Percentiles rank a stretch among this genome's conserved stretches.
Conservation (phyloP, 2,113 vertebrate species). For the Trochalopteron elliotii region DNA sequence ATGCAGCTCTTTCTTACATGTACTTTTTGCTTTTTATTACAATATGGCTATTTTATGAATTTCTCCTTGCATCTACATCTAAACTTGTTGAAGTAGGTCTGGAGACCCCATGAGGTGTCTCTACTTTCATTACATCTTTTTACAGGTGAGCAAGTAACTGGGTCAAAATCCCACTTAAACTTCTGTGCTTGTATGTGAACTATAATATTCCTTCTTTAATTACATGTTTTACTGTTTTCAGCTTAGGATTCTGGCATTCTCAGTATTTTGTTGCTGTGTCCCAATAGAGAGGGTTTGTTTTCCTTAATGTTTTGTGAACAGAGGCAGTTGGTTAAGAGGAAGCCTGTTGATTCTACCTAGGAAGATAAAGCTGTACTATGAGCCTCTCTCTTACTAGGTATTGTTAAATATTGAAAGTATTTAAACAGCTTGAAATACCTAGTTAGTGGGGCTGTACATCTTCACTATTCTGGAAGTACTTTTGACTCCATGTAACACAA, state of each 20-base stretch:
- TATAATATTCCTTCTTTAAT: neutral
- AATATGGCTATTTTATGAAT: fast-evolving
- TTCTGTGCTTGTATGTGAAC: neutral
- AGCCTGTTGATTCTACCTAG: neutral
- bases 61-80: neutral
- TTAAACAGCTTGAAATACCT: neutral
- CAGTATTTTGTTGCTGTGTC: neutral
- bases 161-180: neutral
- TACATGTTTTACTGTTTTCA: neutral
- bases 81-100: neutral
- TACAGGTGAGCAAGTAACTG: neutral
- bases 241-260: neutral
- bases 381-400: neutral
- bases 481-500: neutral
- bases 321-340: neutral
- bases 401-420: neutral
- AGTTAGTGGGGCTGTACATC: neutral
- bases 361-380: neutral
- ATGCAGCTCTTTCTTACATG: neutral
- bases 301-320: neutral
- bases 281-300: neutral
- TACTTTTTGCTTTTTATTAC: neutral
- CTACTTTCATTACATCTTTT: neutral
- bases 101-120: neutral
- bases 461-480: neutral